These are phyloP conservation scores for Harmothoe impar DNA, from an alignment of 2,888 invertebrate species.

Conservation along the genomic window DNA sequence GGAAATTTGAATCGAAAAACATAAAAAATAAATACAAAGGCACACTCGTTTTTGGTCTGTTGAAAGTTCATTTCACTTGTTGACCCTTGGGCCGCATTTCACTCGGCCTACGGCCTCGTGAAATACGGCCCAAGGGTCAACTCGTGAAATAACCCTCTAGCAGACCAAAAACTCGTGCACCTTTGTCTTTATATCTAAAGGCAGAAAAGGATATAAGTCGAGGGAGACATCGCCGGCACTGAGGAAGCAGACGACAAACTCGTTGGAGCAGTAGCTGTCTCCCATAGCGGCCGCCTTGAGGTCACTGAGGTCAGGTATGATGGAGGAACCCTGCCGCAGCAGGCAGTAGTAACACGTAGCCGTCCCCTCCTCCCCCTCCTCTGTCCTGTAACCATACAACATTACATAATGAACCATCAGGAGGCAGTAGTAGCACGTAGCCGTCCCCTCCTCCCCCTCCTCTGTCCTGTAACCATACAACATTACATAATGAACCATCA, in stretches of 20 bases:
- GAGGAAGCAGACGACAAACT: slow-evolving; percentile 74
- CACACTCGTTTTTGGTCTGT: no score
- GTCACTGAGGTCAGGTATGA: slow-evolving; percentile 42
- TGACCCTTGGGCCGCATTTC: no score
- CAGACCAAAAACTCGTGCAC: no score
- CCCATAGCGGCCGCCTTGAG: slow-evolving; percentile 28
- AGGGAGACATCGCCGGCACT: slow-evolving; percentile 72
- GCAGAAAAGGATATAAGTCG: slow-evolving; percentile 75
- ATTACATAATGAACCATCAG: no score
- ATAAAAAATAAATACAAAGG: no score
- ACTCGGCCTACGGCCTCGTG: no score
- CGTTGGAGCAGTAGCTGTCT: slow-evolving; percentile 65
- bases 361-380: slow-evolving; percentile 44
- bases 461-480: not conserved
- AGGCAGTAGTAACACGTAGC: slow-evolving; percentile 66
- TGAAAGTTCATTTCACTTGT: no score
- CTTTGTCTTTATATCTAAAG: no score
- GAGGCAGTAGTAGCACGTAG: slow-evolving; percentile 66
- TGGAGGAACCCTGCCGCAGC: slow-evolving; percentile 62
- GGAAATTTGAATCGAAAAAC: no score
- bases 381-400: not conserved
- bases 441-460: slow-evolving; percentile 45
- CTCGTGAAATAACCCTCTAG: no score
- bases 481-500: no score
- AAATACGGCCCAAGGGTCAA: no score